Evolutionary conservation across 2,888 invertebrate genomes (phyloP), one percentile per base, ranked within the genome.

Genomic region (Apotomis capreana): DNA sequence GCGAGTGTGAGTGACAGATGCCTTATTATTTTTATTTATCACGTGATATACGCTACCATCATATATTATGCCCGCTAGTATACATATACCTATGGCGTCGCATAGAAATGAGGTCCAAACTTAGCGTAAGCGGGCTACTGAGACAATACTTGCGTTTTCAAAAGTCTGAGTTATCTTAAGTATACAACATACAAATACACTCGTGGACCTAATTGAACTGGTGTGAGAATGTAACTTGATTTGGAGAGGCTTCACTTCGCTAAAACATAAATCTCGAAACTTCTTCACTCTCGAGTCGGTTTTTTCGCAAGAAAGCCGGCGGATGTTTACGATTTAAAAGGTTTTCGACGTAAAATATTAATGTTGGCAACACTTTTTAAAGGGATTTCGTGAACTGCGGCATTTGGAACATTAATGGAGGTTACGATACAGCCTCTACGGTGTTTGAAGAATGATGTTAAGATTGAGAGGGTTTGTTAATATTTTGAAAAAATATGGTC

Each of bases 261-360:
- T 81, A 82, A 81, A 84, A 81, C 85, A 88, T 87, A 89, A 89
- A 89, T 87, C 87, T 87, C 83, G 83, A 87, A 88, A 87, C 86
- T 89, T 90, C 88, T 88, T 89, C 87, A 88, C 85, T 68, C 82
- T 76, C 84, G 81, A 85, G 85, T 87, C 83, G 84, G 84, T 85
- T 89, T 88, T 88, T 86, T 84, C 80, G 81, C 84, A 82, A 84
- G 86, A 83, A 77, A 77, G 77, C 76, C 82, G 82, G 81, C 84
- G 81, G 85, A 89, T 89, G 89, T 89, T 90, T 90, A 89, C 90
- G 87, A 89, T 90, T 90, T 91, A 90, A 90, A 90, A 90, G 90
- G 89, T 88, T 90, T 88, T 82, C 83, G 88, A 88, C 89, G 87
- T 91, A 88, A 91, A 89, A 89, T 89, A 90, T 91, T 88, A 84